Base-by-base conservation (phyloP, 2,113 vertebrate genomes). In the Alethe castanea region DNA sequence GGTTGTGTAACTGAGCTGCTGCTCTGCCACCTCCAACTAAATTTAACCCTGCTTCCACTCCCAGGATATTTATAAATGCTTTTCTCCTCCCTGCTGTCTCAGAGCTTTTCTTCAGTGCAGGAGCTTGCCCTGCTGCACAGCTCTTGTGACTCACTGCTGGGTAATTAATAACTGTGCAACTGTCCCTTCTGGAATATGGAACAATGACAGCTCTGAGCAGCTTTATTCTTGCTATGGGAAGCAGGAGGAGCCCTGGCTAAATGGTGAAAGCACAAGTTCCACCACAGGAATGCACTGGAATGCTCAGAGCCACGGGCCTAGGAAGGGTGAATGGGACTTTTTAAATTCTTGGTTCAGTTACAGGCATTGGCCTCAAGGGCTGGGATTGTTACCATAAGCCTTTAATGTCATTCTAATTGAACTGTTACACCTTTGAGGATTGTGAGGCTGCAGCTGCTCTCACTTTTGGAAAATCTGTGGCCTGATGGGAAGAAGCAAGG, bases 21-120 rank as follows among this genome's bases (percentile, higher is more conserved):
- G 84, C 56, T 86, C 61, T 93, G 54, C 83, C 35, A 35, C 61
- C 76, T 50, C 3, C 0, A 60, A 77, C 76, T 95, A 95, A 93
- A 96, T 81, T 88, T 94, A 95, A 92, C 69, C 52, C 52, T 2
- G 54, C 25, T 81, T 86, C 71, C 53, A 28, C 36, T 83, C 88
- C 33, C 29, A 65, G 47, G 88, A 48, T 94, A 94, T 73, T 88
- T 93, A 84, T 92, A 92, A 92, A 65, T 44, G 31, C 48, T 83
- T 62, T 78, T 48, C 45, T 86, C 33, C 72, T 72, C 20, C 16
- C 1, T 42, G 24, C 56, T 74, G 26, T 29, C 40, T 59, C 44
- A 4, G 28, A 62, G 35, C 67, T 93, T 48, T 45, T 50, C 78
- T 48, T 76, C 48, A 38, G 86, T 25, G 44, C 48, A 47, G 52